Conservation (phyloP, 2,888 invertebrate species). For the Eristalis intricaria region DNA sequence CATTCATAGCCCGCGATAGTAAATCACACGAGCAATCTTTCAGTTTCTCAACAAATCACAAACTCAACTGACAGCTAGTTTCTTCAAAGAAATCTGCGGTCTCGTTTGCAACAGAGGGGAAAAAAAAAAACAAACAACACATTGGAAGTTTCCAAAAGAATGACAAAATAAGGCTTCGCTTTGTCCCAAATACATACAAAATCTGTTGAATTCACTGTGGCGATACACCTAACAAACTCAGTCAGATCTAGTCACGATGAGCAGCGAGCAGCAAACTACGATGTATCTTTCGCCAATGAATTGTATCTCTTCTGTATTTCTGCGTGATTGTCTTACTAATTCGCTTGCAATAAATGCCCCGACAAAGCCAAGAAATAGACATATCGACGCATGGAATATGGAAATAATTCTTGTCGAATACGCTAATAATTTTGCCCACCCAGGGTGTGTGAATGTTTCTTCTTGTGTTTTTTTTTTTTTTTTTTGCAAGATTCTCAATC, state of each 20-base stretch:
- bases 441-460: background rate
- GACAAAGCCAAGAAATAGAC: background rate
- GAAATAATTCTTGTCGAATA: background rate
- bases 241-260: background rate
- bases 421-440: background rate
- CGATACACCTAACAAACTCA: background rate
- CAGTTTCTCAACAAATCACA: background rate
- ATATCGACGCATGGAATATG: background rate
- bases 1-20: background rate
- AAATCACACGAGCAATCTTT: background rate
- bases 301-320: slow-evolving; percentile 10
- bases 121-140: background rate
- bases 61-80: background rate
- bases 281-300: slow-evolving; percentile 17
- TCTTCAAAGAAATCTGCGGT: slow-evolving; percentile 3
- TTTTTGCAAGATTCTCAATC: too few relatives aligned
- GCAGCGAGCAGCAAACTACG: background rate
- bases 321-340: slow-evolving; percentile 44
- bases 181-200: background rate
- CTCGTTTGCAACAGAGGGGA: background rate
- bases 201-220: background rate
- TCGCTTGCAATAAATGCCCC: slow-evolving; percentile 31
- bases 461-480: too few relatives aligned
- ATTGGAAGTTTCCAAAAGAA: background rate
- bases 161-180: background rate